Base-by-base conservation (phyloP, 1,140 invertebrate genomes). In the Euschistus heros region DNA sequence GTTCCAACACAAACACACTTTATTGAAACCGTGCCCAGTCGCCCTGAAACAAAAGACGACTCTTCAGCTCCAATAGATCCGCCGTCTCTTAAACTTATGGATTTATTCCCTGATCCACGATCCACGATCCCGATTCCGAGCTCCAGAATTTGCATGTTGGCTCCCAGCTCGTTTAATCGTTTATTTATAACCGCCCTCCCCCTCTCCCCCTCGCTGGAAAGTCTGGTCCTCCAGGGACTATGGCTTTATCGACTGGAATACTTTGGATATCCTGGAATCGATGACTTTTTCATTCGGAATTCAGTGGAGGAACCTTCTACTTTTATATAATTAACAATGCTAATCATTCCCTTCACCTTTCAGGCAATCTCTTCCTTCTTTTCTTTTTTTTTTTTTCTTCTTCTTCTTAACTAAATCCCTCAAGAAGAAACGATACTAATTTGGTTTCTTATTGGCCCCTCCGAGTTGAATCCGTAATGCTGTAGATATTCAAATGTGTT, bases 211-310 rank as follows among this genome's bases (percentile, higher is more conserved):
- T 46, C 33, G 54, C 30, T 68, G 62, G 60, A 65, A 66, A 64
- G 64, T 63, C 54, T 67, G 66, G 66, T 44, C 14, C 24, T 46
- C 26, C 24, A 20, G 52, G 60, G 64, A 62, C 26, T 57, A 33
- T 59, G 59, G 62, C 30, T 68, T 65, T 66, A 65, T 68, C 67
- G 64, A 64, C 54, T 67, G 66, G 66, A 67, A 67, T 67, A 57
- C 55, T 63, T 57, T 62, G 27, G 27, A 30, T 30, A 30, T 47
- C 46, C 15, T 14, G 46, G 46, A 47, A 47, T n/a, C 18, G 46
- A 47, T n/a, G 27, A 30, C 27, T 30, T 30, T 30, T 18, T 47
- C 46, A 47, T 47, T 47, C 46, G 18, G 13, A 14, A 47, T 47
- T 47, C 46, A 47, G 4, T 2, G 3, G 63, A 24, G 33, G 37